Evolutionary conservation across 2,888 invertebrate species (phyloP), one percentile per base, ranked within the genome.

Genomic region (Epirrhoe alternata): DNA sequence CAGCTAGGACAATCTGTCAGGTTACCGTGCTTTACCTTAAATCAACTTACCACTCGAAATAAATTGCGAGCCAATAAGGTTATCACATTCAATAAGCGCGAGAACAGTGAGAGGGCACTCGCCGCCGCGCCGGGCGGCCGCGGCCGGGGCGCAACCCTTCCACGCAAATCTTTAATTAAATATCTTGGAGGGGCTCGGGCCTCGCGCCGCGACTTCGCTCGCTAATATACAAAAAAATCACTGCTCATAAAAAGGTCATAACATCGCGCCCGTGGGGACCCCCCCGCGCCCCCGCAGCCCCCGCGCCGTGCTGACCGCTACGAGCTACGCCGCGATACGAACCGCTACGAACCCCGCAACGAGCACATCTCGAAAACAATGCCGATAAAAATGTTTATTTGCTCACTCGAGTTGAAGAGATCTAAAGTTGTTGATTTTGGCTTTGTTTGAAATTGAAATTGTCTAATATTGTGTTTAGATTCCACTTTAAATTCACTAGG

Each of bases 191-290:
- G 24, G 69, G 74, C 68, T 68, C 73, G 38, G 59, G 50, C 52
- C 54, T 51, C 24, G 24, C 24, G 24, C 61, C 53, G 64, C 58
- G 58, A 60, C 66, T 69, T 72, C 74, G 73, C 76, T 77, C 74
- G 78, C 80, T 79, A 83, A 83, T 84, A 81, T 77, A 80, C 84
- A 81, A 77, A 81, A 78, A 80, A 85, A 84, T 85, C 86, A 80
- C 75, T 76, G 85, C 72, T 83, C 80, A 80, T 84, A 80, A 80
- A 81, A 80, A 78, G 56, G 72, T 73, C 74, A 78, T 80, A 78
- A 77, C 63, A 69, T 69, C 62, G 61, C 65, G 76, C 77, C 74
- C 76, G 74, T 64, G 73, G 69, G 74, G 77, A 74, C 75, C 76
- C 73, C 71, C 64, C 50, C 55, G 54, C 63, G 24, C 66, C 30